Evolutionary conservation across 2,113 vertebrate species (phyloP).

Genomic region (Chaetodon trifascialis): DNA sequence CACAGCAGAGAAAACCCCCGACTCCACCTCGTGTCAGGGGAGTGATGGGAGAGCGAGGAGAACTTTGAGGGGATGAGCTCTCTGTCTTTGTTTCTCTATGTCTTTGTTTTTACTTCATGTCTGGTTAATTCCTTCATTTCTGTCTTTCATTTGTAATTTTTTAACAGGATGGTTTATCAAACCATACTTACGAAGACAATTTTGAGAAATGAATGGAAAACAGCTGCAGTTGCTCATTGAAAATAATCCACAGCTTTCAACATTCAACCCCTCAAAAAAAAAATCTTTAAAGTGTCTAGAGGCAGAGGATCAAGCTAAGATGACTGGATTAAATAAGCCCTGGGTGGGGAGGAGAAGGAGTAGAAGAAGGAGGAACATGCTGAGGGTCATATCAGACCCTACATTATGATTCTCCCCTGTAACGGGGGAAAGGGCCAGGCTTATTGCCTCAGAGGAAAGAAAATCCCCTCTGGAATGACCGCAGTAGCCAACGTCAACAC

Average conservation of each 20-base stretch:
- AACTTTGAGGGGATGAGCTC: not conserved
- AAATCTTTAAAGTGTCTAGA: constrained; percentile 10
- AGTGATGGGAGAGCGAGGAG: not conserved
- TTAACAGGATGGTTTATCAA: not conserved
- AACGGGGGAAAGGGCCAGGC: constrained; percentile 9
- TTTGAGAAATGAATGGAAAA: not conserved
- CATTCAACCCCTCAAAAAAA: not conserved
- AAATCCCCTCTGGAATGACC: constrained; percentile 71
- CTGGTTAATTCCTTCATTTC: not conserved
- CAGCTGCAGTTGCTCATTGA: not conserved
- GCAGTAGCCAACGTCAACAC: constrained; percentile 69
- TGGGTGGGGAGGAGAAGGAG: not conserved
- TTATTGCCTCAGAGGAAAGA: constrained; percentile 59
- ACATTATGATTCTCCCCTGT: constrained; percentile 28
- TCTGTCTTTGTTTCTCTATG: not conserved
- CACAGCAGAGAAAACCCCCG: not conserved
- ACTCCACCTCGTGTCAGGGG: constrained; percentile 26
- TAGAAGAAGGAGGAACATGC: not conserved
- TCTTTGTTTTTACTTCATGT: not conserved
- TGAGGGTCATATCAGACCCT: constrained; percentile 10
- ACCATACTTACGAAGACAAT: too few species aligned
- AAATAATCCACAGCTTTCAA: not conserved
- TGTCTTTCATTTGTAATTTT: not conserved
- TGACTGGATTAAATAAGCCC: constrained; percentile 31
- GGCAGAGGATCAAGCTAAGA: constrained; percentile 25